Base-by-base conservation (phyloP, 2,888 invertebrate genomes). In the Amaurobius ferox region DNA sequence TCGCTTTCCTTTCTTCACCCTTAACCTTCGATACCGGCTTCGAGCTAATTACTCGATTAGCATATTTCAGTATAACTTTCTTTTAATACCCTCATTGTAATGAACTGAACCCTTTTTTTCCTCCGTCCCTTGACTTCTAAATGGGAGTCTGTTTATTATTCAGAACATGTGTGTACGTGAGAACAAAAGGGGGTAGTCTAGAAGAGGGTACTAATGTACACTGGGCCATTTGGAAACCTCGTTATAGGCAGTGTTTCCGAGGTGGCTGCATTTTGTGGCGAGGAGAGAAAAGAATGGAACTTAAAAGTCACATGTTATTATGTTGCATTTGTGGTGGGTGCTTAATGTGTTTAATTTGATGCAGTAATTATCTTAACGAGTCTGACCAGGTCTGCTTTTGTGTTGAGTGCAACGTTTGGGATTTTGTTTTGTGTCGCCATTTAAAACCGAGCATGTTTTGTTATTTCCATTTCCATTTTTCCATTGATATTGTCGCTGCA, bases 41-140 rank as follows among this genome's bases (percentile, higher is more conserved):
- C 61, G 6, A 19, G 44, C 85, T 86, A 79, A 85, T 85, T 73
- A 73, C 40, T 11, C 29, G 68, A 79, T 79, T 86, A 78, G 73
- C 85, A 83, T 77, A 83, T 66, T 76, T 72, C 66, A 29, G 62
- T 64, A 23, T 55, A 64, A 35, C 48, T 39, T 68, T 48, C 61
- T 70, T 74, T 62, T 26, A 29, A 61, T 68, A 55, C 68, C 44
- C 62, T 28, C 67, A 44, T 76, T 44, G 64, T 70, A 48, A 71
- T 76, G 55, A 55, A 55, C 55, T 55, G 23, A 6, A 55, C 2
- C 1, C n/a, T 2, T 16, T 16, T 23, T 55, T 55, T 55, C 23
- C 23, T 55, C 23, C 40, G 32, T 74, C 66, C 73, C 71, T 40
- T 72, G 68, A 68, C 32, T 64, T 70, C 71, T 67, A 62, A 76